Evolutionary conservation across 2,113 vertebrate genomes (phyloP).

Genomic region (Toxostoma redivivum): DNA sequence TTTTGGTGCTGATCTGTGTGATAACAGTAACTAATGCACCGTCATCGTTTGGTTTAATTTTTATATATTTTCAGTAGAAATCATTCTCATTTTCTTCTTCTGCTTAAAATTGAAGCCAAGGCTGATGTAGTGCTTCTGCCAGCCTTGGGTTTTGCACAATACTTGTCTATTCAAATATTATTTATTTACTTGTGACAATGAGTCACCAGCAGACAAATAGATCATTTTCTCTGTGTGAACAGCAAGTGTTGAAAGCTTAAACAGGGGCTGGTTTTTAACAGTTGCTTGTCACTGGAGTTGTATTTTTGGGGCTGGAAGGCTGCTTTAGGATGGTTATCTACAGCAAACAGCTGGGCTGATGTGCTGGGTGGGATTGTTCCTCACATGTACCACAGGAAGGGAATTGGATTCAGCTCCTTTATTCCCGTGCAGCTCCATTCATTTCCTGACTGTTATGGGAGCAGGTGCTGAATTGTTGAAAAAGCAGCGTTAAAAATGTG

Average conservation of each 20-base stretch:
- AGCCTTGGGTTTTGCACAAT: neutral
- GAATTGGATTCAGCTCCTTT: neutral
- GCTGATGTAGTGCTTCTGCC: neutral
- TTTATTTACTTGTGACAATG: neutral
- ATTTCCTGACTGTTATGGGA: neutral
- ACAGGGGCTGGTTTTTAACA: neutral
- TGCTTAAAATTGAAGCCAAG: neutral
- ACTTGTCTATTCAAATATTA: neutral
- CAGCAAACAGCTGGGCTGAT: neutral
- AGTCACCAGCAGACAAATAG: neutral
- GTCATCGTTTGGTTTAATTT: neutral
- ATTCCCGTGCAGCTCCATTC: neutral
- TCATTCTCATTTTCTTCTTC: neutral
- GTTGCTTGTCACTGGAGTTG: neutral
- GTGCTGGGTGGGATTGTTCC: neutral
- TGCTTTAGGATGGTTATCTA: neutral
- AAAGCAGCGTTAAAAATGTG: neutral
- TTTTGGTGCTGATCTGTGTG: neutral
- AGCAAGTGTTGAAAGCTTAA: neutral
- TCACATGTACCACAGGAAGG: neutral
- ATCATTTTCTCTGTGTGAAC: neutral
- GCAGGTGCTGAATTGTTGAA: neutral
- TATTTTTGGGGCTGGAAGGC: neutral
- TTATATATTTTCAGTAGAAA: neutral
- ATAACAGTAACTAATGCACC: neutral